Percentiles rank a stretch among this genome's conserved stretches.
Evolutionary conservation across 2,888 invertebrate species (phyloP).

Genomic region (Exocentrus adspersus): DNA sequence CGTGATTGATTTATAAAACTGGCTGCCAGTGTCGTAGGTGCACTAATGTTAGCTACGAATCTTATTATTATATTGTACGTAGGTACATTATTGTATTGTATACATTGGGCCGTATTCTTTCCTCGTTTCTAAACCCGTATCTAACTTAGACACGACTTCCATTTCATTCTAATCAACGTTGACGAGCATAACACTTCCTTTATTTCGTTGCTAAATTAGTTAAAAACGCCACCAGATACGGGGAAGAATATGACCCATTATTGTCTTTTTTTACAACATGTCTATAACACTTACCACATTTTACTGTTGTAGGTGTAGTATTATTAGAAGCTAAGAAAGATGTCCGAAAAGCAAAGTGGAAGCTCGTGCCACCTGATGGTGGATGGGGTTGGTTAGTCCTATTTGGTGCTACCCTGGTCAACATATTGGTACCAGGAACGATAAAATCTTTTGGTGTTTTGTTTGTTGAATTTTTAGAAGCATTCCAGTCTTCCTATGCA

Average conservation of each 20-base stretch:
- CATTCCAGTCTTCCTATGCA: constrained; percentile 77
- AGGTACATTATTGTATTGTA: no score
- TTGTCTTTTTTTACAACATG: neutral
- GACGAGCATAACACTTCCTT: neutral
- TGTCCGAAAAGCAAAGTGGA: constrained; percentile 68
- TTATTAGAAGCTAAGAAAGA: constrained; percentile 55
- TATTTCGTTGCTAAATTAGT: neutral
- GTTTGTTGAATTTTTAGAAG: constrained; percentile 83
- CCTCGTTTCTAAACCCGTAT: no score
- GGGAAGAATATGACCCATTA: neutral
- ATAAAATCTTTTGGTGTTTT: constrained; percentile 90
- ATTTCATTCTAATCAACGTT: no score
- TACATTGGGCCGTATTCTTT: no score
- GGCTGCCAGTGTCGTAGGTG: no score
- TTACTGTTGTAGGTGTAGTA: constrained; percentile 52
- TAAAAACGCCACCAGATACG: no score
- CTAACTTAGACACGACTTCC: no score
- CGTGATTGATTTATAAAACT: no score
- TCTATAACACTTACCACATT: neutral
- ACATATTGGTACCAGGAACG: constrained; percentile 86
- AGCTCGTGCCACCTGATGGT: constrained; percentile 84
- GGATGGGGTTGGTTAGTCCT: constrained; percentile 87
- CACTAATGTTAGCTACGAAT: no score
- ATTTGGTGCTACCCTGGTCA: constrained; percentile 80
- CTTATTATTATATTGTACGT: no score